These are phyloP conservation scores for Gadopsis bispinosus DNA, from an alignment of 2,797 vertebrate genomes.

Conservation along the genomic window DNA sequence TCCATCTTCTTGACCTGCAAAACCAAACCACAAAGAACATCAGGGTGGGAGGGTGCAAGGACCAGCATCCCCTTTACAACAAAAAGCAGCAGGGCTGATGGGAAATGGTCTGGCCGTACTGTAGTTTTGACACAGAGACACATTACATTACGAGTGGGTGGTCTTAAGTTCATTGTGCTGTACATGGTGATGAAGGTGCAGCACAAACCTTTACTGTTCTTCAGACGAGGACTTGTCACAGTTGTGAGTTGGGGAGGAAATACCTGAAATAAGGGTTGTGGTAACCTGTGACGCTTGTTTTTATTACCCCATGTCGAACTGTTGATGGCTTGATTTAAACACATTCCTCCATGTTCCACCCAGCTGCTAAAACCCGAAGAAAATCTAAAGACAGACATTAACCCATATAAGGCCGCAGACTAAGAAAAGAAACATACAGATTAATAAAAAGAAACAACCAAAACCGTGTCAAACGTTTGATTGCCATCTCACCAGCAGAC, in stretches of 20 bases:
- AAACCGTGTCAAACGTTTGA: slow-evolving; percentile 2
- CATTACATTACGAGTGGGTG: neutral
- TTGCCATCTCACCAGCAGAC: slow-evolving; percentile 40
- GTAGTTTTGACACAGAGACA: too few species aligned
- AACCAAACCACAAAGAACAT: too few species aligned
- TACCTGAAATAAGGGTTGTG: neutral
- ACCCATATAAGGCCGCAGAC: slow-evolving; percentile 37
- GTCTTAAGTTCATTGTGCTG: neutral
- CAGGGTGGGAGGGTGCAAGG: too few species aligned
- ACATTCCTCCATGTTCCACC: slow-evolving; percentile 31
- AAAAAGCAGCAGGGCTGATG: too few species aligned
- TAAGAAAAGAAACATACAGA: slow-evolving; percentile 42
- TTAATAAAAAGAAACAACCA: neutral
- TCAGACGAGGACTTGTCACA: neutral
- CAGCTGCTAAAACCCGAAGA: slow-evolving; percentile 51
- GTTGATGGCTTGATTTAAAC: slow-evolving; percentile 11
- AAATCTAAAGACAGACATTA: neutral
- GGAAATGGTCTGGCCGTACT: too few species aligned
- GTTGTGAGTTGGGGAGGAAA: slow-evolving; percentile 26
- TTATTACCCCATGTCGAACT: slow-evolving; percentile 6
- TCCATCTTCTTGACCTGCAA: too few species aligned
- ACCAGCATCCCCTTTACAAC: too few species aligned
- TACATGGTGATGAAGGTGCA: neutral
- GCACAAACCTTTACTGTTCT: neutral
- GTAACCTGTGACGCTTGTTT: slow-evolving; percentile 5